Evolutionary conservation across 2,113 vertebrate species (phyloP).

Genomic region (Sapayoa aenigma): DNA sequence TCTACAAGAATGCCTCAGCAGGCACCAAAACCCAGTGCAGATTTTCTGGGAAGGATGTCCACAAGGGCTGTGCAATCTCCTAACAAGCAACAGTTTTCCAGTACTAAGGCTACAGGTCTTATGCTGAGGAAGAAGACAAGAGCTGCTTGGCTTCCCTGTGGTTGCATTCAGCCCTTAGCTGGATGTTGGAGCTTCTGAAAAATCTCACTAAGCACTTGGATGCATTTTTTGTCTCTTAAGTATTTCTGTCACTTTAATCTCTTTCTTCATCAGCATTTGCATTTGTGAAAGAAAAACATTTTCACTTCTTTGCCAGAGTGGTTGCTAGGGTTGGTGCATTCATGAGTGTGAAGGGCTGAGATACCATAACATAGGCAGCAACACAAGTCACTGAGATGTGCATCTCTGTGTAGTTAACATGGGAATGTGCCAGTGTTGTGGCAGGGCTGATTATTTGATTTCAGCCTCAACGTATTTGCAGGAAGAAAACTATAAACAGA

Average conservation of each 20-base stretch:
- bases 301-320: background rate
- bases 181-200: background rate
- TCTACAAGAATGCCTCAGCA: background rate
- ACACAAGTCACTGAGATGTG: background rate
- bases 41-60: background rate
- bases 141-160: background rate
- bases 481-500: slow-evolving; percentile 36
- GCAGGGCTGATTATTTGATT: background rate
- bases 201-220: background rate
- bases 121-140: background rate
- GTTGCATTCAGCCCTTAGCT: background rate
- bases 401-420: background rate
- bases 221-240: background rate
- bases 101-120: background rate
- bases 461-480: background rate
- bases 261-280: background rate
- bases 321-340: background rate
- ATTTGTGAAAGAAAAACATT: background rate
- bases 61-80: background rate
- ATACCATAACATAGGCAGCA: background rate
- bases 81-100: background rate
- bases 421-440: slow-evolving; percentile 11
- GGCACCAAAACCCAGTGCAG: background rate
- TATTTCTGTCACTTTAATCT: background rate
- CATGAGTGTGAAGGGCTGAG: background rate